A percentile compares a stretch with the other conserved stretches of the same genome.
These are phyloP conservation scores for Astreopora myriophthalma DNA, from an alignment of 64 coral and sea anemone species.

Conservation along the genomic window DNA sequence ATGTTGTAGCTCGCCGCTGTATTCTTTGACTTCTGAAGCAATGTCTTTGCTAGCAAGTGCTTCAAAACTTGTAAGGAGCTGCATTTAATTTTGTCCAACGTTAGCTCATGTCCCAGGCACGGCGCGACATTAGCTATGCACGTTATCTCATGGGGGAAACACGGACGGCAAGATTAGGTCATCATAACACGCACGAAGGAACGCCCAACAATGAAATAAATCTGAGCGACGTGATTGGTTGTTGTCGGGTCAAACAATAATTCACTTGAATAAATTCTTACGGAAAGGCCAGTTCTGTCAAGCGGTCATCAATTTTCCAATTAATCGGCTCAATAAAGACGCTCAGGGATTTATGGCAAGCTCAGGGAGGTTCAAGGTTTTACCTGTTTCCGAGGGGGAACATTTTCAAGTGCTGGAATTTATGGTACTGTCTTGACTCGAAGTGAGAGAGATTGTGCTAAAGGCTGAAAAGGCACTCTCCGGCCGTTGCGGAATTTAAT, in stretches of 20 bases:
- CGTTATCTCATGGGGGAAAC: conserved; percentile 31
- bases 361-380: not conserved
- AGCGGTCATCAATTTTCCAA: conserved; percentile 38
- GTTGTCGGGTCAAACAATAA: not conserved
- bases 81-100: conserved; percentile 18
- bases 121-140: conserved; percentile 12
- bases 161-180: conserved; percentile 1
- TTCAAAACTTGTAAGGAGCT: conserved; percentile 28
- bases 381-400: not conserved
- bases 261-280: conserved; percentile 1
- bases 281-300: not conserved
- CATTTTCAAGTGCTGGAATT: not conserved
- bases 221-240: not conserved
- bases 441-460: not conserved
- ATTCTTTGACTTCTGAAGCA: not conserved
- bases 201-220: not conserved
- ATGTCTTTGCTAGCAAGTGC: not conserved
- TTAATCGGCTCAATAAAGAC: conserved; percentile 10
- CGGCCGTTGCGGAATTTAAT: not conserved
- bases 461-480: not conserved
- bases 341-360: not conserved
- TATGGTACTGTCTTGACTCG: not conserved
- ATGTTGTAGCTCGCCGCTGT: conserved; percentile 4
- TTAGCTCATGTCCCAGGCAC: conserved; percentile 42
- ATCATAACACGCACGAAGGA: conserved; percentile 9